Percentiles rank a stretch among this genome's conserved stretches.
phyloP scores from a whole-genome alignment of 2,797 vertebrate species.

The Gymnopithys bicolor region DNA sequence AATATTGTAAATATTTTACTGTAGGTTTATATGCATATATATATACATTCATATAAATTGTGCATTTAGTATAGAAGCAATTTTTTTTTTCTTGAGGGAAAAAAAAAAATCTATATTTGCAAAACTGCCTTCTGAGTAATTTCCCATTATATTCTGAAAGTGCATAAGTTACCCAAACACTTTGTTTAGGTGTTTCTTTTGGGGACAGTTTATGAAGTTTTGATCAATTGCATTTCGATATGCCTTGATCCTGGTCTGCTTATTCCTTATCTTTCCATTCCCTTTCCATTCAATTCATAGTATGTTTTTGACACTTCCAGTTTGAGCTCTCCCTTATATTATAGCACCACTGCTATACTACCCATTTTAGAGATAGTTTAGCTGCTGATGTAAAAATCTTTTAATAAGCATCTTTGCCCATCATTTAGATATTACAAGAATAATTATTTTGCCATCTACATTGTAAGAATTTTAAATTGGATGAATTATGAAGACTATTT shows the following conservation, averaged over 20 bases:
- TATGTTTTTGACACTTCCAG: neutral
- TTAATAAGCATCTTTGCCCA: neutral
- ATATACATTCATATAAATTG: neutral
- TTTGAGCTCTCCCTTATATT: neutral
- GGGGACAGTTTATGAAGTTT: neutral
- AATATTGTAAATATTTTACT: neutral
- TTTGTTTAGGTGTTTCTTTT: neutral
- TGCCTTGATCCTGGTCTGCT: neutral
- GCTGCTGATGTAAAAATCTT: neutral
- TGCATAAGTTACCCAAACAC: accelerated
- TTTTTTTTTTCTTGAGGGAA: accelerated
- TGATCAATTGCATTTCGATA: neutral
- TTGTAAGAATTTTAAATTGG: neutral
- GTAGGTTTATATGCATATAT: neutral
- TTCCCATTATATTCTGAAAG: neutral
- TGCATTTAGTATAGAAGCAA: neutral
- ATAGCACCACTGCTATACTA: neutral
- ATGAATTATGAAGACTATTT: neutral
- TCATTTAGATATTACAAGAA: neutral
- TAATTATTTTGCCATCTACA: neutral
- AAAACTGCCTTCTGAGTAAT: neutral
- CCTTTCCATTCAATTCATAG: neutral
- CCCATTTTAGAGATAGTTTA: neutral
- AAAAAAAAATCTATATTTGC: neutral
- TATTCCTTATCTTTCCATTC: neutral